Evolutionary conservation across 2,113 vertebrate species (phyloP), one percentile per base, ranked within the genome.

Genomic region (Pseudorhombus dupliciocellatus): DNA sequence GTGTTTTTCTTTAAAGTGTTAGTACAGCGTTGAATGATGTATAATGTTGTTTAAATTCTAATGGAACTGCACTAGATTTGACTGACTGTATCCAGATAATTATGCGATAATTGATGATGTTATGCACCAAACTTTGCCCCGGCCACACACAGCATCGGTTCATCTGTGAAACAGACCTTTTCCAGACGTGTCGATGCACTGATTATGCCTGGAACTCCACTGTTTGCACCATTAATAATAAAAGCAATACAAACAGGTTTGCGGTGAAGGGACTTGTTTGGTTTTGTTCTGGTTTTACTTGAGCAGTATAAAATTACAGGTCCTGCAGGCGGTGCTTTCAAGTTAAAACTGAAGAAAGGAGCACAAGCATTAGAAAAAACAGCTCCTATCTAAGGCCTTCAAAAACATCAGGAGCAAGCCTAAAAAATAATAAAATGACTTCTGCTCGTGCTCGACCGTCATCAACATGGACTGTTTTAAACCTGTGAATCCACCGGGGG

Each of bases 171-270:
- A 37, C 34, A 30, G 58, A 66, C 26, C n/a, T 87, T 87, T 53
- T 66, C 22, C 8, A 75, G 34, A 72, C 18, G 66, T 44, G 72
- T 70, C 64, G 81, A 83, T 79, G 85, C 72, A 87, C 26, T 78
- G 79, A 73, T 62, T 60, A 26, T 7, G 1, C 21, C 68, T 75
- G 66, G 26, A 80, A 60, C 59, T 16, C 37, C 60, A 42, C 56
- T 76, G 51, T 84, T 85, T 81, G 24, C 80, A 84, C 12, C 18
- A 55, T 16, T 28, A 75, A 60, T 77, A 81, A 78, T 81, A 84
- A 86, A 84, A 69, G 40, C 57, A 60, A 57, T 16, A 50, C 22
- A 72, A 56, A 66, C 28, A 67, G 46, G 31, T 72, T 67, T 77
- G 22, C 25, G 25, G 55, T 37, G 11, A 57, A 26, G 15, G 34